Conservation (phyloP, 2,113 vertebrate genomes). For the Peromyscus leucopus region DNA sequence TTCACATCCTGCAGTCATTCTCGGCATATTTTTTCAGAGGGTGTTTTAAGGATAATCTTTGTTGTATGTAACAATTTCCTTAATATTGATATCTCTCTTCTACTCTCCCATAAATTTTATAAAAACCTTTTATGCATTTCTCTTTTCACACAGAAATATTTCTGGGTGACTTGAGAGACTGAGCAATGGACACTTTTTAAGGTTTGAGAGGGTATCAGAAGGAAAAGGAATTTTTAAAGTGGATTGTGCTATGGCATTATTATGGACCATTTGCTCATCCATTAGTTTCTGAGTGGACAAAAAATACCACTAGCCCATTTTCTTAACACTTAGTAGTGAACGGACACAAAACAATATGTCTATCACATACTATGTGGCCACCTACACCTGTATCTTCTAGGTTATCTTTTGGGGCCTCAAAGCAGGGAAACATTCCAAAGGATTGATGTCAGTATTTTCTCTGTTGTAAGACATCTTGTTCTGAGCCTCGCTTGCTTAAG, state of each 20-base stretch:
- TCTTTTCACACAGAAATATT: background rate
- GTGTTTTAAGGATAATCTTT: background rate
- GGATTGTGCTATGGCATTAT: background rate
- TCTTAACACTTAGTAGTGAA: slow-evolving; percentile 45
- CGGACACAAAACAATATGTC: background rate
- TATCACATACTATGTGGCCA: background rate
- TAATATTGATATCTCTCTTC: background rate
- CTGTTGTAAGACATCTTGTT: slow-evolving; percentile 6
- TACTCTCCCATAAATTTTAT: background rate
- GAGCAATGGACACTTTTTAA: background rate
- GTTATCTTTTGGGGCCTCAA: background rate
- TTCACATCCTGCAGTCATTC: background rate
- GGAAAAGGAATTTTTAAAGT: background rate
- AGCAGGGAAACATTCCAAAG: slow-evolving; percentile 58
- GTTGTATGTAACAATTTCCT: background rate
- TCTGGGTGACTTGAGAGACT: background rate
- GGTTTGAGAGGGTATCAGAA: background rate
- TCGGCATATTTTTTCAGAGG: background rate
- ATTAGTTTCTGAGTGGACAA: slow-evolving; percentile 1
- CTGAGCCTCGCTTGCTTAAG: background rate
- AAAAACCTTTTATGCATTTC: background rate
- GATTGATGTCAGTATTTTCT: background rate
- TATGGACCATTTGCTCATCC: background rate
- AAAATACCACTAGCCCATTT: slow-evolving; percentile 13
- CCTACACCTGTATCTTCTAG: background rate